Evolutionary conservation across 1,140 invertebrate species (phyloP), one percentile per base, ranked within the genome.

Genomic region (Zaprionus nigranus): DNA sequence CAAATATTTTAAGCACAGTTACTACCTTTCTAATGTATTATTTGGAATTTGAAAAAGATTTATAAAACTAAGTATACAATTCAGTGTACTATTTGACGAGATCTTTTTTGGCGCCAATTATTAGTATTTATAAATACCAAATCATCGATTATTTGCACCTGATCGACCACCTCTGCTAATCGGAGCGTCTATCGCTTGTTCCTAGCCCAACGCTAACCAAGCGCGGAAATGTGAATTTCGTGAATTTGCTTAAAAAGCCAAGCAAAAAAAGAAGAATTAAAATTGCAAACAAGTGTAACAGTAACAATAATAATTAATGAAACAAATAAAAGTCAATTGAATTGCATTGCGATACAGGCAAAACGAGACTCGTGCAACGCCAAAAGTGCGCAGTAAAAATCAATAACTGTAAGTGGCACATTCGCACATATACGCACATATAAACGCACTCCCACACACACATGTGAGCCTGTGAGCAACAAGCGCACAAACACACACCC

Each of bases 361-460:
- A 28, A 65, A 38, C 3, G 61, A 57, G 30, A 56, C 20, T 46
- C 24, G 54, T 62, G 46, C 61, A 81, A 46, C 64, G 51, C 75
- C 26, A 78, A 76, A 87, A 90, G 65, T 88, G 81, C 84, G 84
- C 82, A 90, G 78, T 90, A 90, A 88, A 88, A 88, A 88, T 88
- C 84, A 88, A 88, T 88, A 88, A 88, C 81, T 84, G 78, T 85
- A 81, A 84, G 81, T 82, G 81, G 84, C 64, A 81, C 82, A 82
- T 30, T 49, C 61, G 38, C 73, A 68, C 66, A 80, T 64, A 76
- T 13, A n/a, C 61, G 38, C 73, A 68, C 66, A 80, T 64, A 76
- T 13, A n/a, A 2, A 67, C 49, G 49, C 71, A 68, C 13, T 38
- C 56, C 56, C 30, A 51, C 34, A 66, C 72, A 81, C 72, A 75